Percentiles rank a stretch among this genome's conserved stretches.
These are phyloP conservation scores for Cladopsammia gracilis DNA, from an alignment of 64 coral and sea anemone genomes.

Conservation along the genomic window DNA sequence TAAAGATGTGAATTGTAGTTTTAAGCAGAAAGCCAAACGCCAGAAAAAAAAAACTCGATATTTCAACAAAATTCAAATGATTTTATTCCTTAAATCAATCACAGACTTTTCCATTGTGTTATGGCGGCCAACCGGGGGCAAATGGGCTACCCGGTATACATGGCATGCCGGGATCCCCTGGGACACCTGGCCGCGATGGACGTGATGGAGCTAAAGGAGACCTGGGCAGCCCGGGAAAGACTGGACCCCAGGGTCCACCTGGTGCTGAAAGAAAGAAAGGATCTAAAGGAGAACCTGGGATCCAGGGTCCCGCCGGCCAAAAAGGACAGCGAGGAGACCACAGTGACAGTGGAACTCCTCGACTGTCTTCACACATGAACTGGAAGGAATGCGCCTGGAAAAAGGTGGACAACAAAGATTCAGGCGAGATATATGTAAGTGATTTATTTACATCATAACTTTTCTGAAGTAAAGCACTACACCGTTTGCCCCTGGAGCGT, in stretches of 20 bases:
- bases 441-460: neutral
- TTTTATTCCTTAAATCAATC: neutral
- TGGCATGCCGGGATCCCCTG: neutral
- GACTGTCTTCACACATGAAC: neutral
- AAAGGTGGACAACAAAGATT: neutral
- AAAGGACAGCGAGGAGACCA: neutral
- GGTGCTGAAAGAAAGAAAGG: neutral
- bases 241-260: neutral
- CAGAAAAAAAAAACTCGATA: too few species aligned
- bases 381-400: neutral
- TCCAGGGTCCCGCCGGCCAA: neutral
- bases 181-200: neutral
- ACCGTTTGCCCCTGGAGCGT: too few species aligned
- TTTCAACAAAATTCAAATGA: too few species aligned
- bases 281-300: neutral
- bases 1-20: too few species aligned
- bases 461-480: too few species aligned
- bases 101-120: neutral
- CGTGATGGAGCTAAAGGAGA: neutral
- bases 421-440: neutral
- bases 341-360: neutral
- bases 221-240: neutral
- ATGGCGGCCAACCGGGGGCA: neutral
- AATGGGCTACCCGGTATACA: neutral
- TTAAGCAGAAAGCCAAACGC: too few species aligned